Conservation (phyloP, 2,113 vertebrate genomes). For the Loxodonta africana region DNA sequence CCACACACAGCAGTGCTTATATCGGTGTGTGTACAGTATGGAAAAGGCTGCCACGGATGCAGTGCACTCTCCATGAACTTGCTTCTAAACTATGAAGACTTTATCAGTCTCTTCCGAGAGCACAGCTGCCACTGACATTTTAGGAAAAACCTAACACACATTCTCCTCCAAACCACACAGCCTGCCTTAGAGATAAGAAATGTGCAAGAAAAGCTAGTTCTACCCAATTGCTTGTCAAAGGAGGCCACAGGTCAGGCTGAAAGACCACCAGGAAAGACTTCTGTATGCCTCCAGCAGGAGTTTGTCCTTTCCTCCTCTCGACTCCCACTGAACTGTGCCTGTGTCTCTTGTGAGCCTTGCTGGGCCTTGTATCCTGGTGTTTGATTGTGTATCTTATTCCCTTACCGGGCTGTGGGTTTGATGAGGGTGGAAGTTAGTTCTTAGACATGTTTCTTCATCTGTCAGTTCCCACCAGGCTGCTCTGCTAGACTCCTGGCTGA, state of each 20-base stretch:
- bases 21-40: fast-evolving
- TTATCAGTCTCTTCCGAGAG: neutral
- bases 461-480: neutral
- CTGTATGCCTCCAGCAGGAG: neutral
- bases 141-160: neutral
- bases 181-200: neutral
- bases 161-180: neutral
- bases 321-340: neutral
- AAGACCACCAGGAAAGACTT: neutral
- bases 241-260: neutral
- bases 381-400: neutral
- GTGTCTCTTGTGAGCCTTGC: neutral
- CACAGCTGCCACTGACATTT: neutral
- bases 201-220: neutral
- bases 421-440: neutral
- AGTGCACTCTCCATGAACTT: neutral
- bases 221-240: neutral
- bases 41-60: neutral
- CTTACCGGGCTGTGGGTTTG: neutral
- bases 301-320: neutral
- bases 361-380: neutral
- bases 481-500: neutral
- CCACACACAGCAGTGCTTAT: neutral
- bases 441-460: neutral
- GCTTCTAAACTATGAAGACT: neutral